Evolutionary conservation across 2,797 vertebrate species (phyloP).

Genomic region (Urophycis tenuis): DNA sequence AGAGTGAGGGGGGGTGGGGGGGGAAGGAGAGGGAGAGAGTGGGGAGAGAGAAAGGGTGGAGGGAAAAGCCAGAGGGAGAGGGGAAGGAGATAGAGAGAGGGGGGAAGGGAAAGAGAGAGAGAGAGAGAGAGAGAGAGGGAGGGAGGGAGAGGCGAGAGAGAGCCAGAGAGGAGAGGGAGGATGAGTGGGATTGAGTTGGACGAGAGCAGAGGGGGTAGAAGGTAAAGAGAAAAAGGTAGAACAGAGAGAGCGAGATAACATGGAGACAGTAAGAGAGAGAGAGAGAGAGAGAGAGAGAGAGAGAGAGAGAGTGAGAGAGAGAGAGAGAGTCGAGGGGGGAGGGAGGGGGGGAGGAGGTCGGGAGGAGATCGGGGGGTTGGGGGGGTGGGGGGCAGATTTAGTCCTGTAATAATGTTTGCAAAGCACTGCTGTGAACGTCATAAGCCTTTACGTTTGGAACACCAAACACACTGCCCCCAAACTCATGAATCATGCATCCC

Average conservation of each 20-base stretch:
- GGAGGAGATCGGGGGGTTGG: not conserved
- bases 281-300: slow-evolving; percentile 12
- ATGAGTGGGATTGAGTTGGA: too few relatives aligned
- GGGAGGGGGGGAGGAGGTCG: too few relatives aligned
- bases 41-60: too few relatives aligned
- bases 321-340: not conserved
- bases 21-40: slow-evolving; percentile 14
- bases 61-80: not conserved
- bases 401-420: slow-evolving; percentile 38
- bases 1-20: not conserved
- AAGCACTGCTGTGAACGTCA: slow-evolving; percentile 38
- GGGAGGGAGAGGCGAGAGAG: not conserved
- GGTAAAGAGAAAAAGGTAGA: too few relatives aligned
- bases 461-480: slow-evolving; percentile 25
- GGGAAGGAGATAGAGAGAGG: not conserved
- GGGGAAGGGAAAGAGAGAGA: too few relatives aligned
- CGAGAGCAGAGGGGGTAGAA: not conserved
- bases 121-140: not conserved
- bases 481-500: slow-evolving; percentile 44
- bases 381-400: slow-evolving; percentile 28
- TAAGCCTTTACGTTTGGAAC: slow-evolving; percentile 18
- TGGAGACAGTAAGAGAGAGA: too few relatives aligned
- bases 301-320: not conserved
- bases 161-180: not conserved
- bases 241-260: too few relatives aligned